Conservation (phyloP, 2,797 vertebrate species). For the Phoxinus dragarum region DNA sequence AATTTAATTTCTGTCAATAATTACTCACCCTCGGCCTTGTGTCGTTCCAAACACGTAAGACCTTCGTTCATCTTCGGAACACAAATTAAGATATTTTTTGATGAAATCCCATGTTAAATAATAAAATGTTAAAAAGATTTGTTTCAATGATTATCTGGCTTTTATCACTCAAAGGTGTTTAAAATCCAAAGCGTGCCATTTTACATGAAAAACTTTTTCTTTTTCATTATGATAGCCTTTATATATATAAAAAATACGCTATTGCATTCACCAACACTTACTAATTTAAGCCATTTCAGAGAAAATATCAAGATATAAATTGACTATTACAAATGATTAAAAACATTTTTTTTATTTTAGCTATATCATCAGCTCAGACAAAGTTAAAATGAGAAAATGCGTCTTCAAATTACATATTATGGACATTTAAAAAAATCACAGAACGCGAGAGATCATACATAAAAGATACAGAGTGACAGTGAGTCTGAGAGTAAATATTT, state of each 20-base stretch:
- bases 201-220: neutral
- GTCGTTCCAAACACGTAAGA: too few species aligned
- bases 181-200: too few species aligned
- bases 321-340: neutral
- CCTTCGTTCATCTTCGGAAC: too few species aligned
- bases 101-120: too few species aligned
- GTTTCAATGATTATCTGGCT: neutral
- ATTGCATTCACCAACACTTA: neutral
- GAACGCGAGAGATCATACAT: neutral
- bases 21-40: too few species aligned
- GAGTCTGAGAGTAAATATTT: conserved; percentile 42
- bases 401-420: neutral
- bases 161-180: too few species aligned
- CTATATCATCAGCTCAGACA: neutral
- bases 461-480: conserved; percentile 13
- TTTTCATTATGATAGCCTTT: neutral
- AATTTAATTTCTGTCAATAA: too few species aligned
- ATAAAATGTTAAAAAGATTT: neutral
- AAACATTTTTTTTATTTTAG: neutral
- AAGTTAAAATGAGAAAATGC: neutral
- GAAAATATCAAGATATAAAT: neutral
- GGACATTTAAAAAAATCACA: neutral
- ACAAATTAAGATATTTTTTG: too few species aligned
- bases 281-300: neutral
- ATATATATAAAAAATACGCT: neutral